Percentiles rank a stretch among this genome's conserved stretches.
phyloP scores from a whole-genome alignment of 2,113 vertebrate genomes.

The Sciurus niger region DNA sequence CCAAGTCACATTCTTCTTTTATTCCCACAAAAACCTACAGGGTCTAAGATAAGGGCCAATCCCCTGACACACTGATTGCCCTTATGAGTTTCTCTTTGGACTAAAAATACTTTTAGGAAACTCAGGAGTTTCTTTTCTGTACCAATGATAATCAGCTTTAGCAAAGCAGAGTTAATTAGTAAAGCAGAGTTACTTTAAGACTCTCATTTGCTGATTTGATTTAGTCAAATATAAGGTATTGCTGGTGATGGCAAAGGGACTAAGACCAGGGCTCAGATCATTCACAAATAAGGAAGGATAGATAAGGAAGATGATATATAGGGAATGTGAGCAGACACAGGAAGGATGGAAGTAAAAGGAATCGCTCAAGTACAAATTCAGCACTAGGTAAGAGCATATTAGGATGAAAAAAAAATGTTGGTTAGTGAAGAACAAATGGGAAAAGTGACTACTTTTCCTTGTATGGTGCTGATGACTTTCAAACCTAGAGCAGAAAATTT shows the following conservation, averaged over 20 bases:
- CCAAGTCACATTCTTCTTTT: background rate
- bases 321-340: background rate
- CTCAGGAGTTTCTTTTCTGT: background rate
- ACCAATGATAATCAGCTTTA: background rate
- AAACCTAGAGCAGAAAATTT: background rate
- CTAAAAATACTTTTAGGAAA: background rate
- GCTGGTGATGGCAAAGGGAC: background rate
- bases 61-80: background rate
- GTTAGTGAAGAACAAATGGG: background rate
- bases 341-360: background rate
- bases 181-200: background rate
- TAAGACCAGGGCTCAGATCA: background rate
- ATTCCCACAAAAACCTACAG: background rate
- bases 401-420: background rate
- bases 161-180: background rate
- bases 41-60: background rate
- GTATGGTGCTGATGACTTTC: background rate
- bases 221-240: too few relatives aligned
- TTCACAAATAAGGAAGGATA: too few relatives aligned
- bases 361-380: too few relatives aligned
- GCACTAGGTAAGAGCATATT: background rate
- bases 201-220: background rate
- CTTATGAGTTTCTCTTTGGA: background rate
- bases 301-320: background rate
- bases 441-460: background rate